Conservation (phyloP, 2,113 vertebrate genomes). For the Condylura cristata region DNA sequence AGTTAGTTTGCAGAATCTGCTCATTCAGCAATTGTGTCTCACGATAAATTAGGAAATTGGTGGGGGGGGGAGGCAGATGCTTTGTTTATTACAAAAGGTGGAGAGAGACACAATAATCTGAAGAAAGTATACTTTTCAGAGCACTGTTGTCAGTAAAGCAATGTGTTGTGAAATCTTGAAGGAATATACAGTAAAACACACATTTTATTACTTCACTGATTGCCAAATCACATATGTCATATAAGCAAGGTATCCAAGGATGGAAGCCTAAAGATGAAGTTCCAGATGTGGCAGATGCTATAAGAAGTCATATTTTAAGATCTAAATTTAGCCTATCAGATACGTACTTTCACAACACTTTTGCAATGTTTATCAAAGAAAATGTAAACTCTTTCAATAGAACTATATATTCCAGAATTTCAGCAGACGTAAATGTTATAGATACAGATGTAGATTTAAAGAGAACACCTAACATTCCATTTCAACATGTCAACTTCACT, state of each 20-base stretch:
- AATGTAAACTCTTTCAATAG: background rate
- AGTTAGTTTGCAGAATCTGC: slow-evolving; percentile 62
- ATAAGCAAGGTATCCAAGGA: background rate
- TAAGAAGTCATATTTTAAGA: slow-evolving; percentile 22
- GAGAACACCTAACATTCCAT: background rate
- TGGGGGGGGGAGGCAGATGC: background rate
- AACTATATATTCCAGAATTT: background rate
- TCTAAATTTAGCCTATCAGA: background rate
- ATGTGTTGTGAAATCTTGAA: background rate
- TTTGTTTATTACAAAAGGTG: slow-evolving; percentile 65
- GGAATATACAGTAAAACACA: background rate
- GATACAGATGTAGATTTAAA: background rate
- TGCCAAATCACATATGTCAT: background rate
- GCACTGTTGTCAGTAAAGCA: slow-evolving; percentile 30
- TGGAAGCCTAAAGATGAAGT: background rate
- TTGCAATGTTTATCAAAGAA: background rate
- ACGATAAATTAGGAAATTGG: slow-evolving; percentile 66
- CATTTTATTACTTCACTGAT: background rate
- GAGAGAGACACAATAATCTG: background rate
- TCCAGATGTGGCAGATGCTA: background rate
- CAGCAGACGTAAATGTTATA: background rate
- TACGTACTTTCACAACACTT: background rate
- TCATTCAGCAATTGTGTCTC: slow-evolving; percentile 72
- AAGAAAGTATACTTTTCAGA: slow-evolving; percentile 46
- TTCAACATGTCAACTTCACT: background rate